Percentiles rank a stretch among this genome's conserved stretches.
These are phyloP conservation scores for Semibalanus balanoides DNA, from an alignment of 1,140 invertebrate genomes.

Conservation along the genomic window DNA sequence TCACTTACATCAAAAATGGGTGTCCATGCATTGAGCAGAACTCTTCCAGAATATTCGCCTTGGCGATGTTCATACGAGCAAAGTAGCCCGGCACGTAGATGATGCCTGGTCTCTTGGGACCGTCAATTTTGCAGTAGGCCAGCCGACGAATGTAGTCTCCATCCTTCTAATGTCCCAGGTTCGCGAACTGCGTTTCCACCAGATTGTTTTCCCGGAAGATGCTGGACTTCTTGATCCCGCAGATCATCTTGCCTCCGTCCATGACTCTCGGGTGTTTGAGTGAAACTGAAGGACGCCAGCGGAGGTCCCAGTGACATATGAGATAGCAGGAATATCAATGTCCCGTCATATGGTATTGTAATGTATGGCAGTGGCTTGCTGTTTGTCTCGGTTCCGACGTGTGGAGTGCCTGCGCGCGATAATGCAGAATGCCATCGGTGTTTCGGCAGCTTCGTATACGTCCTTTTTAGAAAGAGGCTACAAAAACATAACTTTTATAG, in stretches of 20 bases:
- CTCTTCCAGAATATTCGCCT: background rate
- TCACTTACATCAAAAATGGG: background rate
- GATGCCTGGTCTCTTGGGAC: background rate
- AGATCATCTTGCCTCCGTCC: background rate
- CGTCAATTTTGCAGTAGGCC: background rate
- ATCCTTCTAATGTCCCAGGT: background rate
- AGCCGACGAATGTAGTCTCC: background rate
- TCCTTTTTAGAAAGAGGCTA: no score
- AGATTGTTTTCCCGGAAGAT: background rate
- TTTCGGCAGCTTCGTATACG: no score
- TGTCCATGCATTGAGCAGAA: background rate
- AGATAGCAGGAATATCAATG: no score
- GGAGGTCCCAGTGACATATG: no score
- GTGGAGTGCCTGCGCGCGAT: no score
- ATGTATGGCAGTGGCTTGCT: no score
- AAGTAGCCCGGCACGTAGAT: background rate
- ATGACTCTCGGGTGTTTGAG: no score
- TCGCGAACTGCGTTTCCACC: background rate
- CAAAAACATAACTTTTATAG: no score
- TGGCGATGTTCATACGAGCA: background rate
- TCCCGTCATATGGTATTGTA: no score
- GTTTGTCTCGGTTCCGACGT: no score
- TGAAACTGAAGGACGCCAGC: no score
- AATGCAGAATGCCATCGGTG: no score
- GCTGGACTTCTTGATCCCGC: background rate